Evolutionary conservation across 2,113 vertebrate species (phyloP).

Genomic region (Pogona vitticeps): DNA sequence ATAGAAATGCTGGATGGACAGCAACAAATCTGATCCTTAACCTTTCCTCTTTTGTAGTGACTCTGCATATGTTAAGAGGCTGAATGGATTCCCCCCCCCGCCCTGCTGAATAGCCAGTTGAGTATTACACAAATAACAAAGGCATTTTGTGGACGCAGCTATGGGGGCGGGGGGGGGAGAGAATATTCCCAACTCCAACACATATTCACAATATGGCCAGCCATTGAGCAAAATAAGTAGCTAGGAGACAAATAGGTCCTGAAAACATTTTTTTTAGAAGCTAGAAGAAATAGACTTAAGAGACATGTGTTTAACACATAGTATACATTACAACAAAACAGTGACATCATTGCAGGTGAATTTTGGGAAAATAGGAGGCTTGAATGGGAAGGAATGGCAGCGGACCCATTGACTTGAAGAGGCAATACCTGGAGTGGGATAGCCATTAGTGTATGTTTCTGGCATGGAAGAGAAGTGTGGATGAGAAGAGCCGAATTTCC

Average conservation of each 20-base stretch:
- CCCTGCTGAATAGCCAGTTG: not conserved
- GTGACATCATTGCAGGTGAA: too few relatives aligned
- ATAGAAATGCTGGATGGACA: not conserved
- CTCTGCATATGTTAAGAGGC: constrained; percentile 3
- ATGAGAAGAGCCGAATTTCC: not conserved
- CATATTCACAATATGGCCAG: not conserved
- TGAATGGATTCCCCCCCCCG: constrained; percentile 13
- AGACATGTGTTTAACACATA: not conserved
- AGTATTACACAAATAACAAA: constrained; percentile 47
- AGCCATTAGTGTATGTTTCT: too few relatives aligned
- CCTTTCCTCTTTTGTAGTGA: constrained; percentile 15
- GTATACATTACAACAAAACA: not conserved
- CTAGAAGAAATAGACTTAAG: not conserved
- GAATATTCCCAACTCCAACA: accelerated
- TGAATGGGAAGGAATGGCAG: too few relatives aligned
- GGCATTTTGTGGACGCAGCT: not conserved
- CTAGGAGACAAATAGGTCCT: not conserved
- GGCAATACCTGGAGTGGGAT: too few relatives aligned
- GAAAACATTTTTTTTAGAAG: constrained; percentile 9
- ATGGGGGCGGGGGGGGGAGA: accelerated
- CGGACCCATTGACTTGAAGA: too few relatives aligned
- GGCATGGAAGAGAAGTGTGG: too few relatives aligned
- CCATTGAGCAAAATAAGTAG: constrained; percentile 22
- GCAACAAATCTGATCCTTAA: not conserved
- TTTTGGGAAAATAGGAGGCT: too few relatives aligned